Percentiles rank a stretch among this genome's conserved stretches.
phyloP scores from a whole-genome alignment of 2,797 vertebrate species.

The Anabas testudineus region DNA sequence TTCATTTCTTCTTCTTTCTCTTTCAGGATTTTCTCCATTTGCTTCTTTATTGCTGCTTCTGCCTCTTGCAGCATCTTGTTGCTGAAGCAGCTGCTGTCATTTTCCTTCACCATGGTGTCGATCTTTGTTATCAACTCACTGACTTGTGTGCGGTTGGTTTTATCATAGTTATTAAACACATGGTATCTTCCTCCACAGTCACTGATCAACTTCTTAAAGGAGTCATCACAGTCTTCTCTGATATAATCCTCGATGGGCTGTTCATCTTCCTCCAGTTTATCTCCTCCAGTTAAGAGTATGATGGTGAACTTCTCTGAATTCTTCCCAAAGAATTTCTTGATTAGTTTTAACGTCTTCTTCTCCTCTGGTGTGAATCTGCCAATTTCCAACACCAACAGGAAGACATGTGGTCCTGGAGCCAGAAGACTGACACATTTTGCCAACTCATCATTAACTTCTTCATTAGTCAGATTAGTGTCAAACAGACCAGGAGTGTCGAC shows the following conservation, averaged over 20 bases:
- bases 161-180: background rate
- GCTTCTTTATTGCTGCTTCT: constrained; percentile 14
- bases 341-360: constrained; percentile 11
- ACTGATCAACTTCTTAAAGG: background rate
- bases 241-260: constrained; percentile 11
- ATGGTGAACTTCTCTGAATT: constrained; percentile 34
- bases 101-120: background rate
- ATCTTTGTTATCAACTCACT: constrained; percentile 20
- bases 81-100: constrained; percentile 30
- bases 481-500: constrained; percentile 56
- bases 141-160: rapidly evolving
- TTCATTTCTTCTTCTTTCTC: constrained; percentile 33
- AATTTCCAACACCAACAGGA: constrained; percentile 47
- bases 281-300: constrained; percentile 48
- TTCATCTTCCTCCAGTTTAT: rapidly evolving
- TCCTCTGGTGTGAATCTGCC: constrained; percentile 36
- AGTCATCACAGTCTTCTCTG: background rate
- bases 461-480: background rate
- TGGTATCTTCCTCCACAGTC: constrained; percentile 50
- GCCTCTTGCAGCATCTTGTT: constrained; percentile 41
- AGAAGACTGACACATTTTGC: constrained; percentile 54
- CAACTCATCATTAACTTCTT: constrained; percentile 29
- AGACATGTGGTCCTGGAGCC: too few species aligned
- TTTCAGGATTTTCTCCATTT: constrained; percentile 7
- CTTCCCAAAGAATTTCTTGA: constrained; percentile 32